Conservation (phyloP, 2,113 vertebrate genomes). For the Misgurnus mizolepis region DNA sequence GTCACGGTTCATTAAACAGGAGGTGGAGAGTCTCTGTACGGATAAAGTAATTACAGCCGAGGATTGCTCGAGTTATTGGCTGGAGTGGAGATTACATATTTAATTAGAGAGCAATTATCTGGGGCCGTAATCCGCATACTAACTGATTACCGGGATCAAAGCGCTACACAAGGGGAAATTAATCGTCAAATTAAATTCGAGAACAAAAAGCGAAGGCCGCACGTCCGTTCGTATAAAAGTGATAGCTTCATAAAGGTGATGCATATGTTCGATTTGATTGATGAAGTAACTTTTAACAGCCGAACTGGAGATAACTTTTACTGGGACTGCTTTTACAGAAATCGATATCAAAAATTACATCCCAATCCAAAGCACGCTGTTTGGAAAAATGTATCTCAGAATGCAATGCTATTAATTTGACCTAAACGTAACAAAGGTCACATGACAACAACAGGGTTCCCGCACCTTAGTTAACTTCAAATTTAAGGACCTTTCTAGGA, state of each 20-base stretch:
- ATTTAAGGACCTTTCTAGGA: too few species aligned
- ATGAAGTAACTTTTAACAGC: not conserved
- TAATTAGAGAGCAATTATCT: constrained; percentile 45
- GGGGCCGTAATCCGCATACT: constrained; percentile 30
- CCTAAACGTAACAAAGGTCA: too few species aligned
- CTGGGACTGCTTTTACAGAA: too few species aligned
- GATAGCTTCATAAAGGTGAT: constrained; percentile 25
- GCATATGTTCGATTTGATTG: not conserved
- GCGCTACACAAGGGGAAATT: constrained; percentile 32
- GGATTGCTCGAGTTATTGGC: constrained; percentile 39
- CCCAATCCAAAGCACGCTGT: too few species aligned
- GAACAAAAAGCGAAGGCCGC: constrained; percentile 8
- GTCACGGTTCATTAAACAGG: constrained; percentile 26
- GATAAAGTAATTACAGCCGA: constrained; percentile 39
- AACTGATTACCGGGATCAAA: constrained; percentile 39
- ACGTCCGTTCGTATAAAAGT: not conserved
- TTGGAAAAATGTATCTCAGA: too few species aligned
- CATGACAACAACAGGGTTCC: too few species aligned
- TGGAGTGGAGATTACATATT: constrained; percentile 46
- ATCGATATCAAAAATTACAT: too few species aligned
- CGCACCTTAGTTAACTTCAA: too few species aligned
- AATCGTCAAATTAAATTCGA: constrained; percentile 32
- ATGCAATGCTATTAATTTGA: too few species aligned
- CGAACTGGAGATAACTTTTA: too few species aligned
- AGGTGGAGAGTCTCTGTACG: constrained; percentile 37